phyloP scores from a whole-genome alignment of 35 echinoderm and acorn worm species.

The Acanthaster planci region DNA sequence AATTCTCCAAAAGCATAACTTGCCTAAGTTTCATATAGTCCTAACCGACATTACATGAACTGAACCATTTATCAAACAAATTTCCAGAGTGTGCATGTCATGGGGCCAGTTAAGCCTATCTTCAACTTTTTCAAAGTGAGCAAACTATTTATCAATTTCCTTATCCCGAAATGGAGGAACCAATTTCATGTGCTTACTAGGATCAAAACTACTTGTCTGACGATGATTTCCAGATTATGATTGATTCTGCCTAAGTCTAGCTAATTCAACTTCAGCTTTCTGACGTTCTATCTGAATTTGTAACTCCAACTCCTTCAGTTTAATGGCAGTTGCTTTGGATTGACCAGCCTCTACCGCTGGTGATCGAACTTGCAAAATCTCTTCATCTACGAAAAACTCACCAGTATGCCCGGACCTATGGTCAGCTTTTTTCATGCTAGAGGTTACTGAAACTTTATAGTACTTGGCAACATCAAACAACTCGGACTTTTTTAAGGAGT shows the following conservation, averaged over 20 bases:
- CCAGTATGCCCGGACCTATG: background rate
- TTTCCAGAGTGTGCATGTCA: background rate
- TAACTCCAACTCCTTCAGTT: background rate
- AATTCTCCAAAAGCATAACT: slow-evolving; percentile 28
- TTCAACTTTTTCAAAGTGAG: background rate
- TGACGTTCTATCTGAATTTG: background rate
- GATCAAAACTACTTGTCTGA: background rate
- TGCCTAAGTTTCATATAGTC: slow-evolving; percentile 12
- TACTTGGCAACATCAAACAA: background rate
- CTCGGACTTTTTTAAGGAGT: background rate
- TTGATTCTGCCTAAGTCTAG: background rate
- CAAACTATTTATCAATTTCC: background rate
- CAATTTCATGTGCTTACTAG: background rate
- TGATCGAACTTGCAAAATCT: background rate
- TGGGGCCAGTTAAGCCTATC: background rate
- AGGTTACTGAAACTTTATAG: background rate
- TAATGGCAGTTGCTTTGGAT: background rate
- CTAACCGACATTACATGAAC: background rate
- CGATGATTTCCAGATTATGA: background rate
- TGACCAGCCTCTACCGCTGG: background rate
- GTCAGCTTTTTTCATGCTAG: background rate
- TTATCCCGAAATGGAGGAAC: background rate
- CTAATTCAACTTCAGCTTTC: background rate
- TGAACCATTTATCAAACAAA: slow-evolving; percentile 37
- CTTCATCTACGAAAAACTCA: background rate